phyloP scores from a whole-genome alignment of 1,140 invertebrate genomes.

The Thaumetopoea pityocampa region DNA sequence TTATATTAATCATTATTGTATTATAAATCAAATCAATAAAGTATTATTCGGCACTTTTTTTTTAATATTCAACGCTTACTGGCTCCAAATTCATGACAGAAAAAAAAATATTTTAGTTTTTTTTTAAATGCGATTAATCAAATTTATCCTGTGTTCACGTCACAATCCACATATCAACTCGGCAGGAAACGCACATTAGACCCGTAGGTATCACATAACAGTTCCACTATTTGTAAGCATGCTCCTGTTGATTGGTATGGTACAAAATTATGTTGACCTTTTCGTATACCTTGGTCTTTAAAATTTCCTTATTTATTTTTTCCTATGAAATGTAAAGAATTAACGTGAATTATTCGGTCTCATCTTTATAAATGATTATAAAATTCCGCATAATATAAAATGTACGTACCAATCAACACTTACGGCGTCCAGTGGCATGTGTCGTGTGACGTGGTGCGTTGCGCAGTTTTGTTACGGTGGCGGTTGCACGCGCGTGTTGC shows the following conservation, averaged over 20 bases:
- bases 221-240: constrained; percentile 12
- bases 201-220: constrained; percentile 4
- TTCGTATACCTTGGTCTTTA: no score
- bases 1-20: constrained; percentile 14
- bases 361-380: neutral
- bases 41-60: constrained; percentile 33
- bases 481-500: constrained; percentile 49
- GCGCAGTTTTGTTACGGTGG: constrained; percentile 41
- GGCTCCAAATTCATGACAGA: constrained; percentile 1
- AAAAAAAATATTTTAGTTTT: no score
- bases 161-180: constrained; percentile 10
- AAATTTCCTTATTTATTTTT: no score
- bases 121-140: no score
- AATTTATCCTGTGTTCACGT: constrained; percentile 4
- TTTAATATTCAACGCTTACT: constrained; percentile 7
- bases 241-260: constrained; percentile 10
- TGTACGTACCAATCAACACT: constrained; percentile 11
- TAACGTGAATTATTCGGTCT: neutral
- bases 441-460: constrained; percentile 10
- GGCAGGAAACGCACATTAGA: constrained; percentile 10
- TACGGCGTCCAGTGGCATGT: constrained; percentile 14
- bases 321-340: no score
- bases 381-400: constrained; percentile 6
- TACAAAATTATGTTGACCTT: no score
- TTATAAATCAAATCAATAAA: constrained; percentile 28